These are phyloP conservation scores for Trachymyrmex septentrionalis DNA, from an alignment of 1,140 invertebrate genomes.

Conservation along the genomic window DNA sequence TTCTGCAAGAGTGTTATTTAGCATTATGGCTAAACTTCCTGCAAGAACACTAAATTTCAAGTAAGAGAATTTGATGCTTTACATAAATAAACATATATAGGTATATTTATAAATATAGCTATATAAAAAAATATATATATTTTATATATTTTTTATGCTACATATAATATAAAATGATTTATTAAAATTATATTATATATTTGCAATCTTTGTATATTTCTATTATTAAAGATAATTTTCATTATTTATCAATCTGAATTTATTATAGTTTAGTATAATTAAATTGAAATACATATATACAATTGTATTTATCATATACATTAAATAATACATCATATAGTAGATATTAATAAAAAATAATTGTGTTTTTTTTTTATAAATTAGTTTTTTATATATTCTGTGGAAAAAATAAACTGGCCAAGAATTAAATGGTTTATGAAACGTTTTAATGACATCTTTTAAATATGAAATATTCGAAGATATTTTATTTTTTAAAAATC, in stretches of 20 bases:
- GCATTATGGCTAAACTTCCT: background rate
- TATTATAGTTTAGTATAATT: background rate
- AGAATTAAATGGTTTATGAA: background rate
- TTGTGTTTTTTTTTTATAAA: background rate
- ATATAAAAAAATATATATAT: background rate
- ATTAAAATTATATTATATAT: background rate
- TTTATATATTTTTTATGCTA: too few species aligned
- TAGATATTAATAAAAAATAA: background rate
- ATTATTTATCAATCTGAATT: too few species aligned
- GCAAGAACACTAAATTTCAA: background rate
- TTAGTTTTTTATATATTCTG: background rate
- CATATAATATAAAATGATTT: background rate
- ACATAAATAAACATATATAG: background rate
- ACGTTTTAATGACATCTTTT: background rate
- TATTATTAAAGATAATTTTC: too few species aligned
- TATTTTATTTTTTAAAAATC: background rate
- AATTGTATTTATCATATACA: background rate
- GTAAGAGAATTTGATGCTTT: constrained; percentile 9
- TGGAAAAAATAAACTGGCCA: background rate
- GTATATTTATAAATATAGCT: too few species aligned
- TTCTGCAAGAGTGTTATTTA: background rate
- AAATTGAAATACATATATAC: background rate
- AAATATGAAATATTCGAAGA: background rate
- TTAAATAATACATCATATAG: background rate
- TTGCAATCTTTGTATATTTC: background rate